These are phyloP conservation scores for Manis javanica DNA, from an alignment of 2,797 vertebrate genomes.

Conservation along the genomic window DNA sequence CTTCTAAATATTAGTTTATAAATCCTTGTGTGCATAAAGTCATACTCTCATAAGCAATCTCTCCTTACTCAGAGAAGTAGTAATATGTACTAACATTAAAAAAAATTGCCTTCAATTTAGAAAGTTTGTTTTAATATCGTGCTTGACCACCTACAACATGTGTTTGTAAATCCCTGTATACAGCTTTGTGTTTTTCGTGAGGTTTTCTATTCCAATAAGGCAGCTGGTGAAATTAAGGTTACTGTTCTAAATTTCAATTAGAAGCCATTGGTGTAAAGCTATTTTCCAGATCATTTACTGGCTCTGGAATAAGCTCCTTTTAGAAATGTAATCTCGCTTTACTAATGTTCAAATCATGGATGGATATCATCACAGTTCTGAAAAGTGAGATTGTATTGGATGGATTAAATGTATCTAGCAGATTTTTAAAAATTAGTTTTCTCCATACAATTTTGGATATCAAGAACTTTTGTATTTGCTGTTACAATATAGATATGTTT, in stretches of 20 bases:
- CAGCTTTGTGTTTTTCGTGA: slow-evolving; percentile 60
- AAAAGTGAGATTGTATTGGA: neutral
- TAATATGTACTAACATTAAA: neutral
- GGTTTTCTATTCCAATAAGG: slow-evolving; percentile 53
- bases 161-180: slow-evolving; percentile 58
- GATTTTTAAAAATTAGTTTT: neutral
- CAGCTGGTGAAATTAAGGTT: slow-evolving; percentile 74
- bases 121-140: slow-evolving; percentile 46
- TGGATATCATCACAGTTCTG: neutral
- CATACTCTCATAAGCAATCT: neutral
- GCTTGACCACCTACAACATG: slow-evolving; percentile 27
- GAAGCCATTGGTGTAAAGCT: slow-evolving; percentile 68
- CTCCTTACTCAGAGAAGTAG: neutral
- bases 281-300: slow-evolving; percentile 79
- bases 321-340: slow-evolving; percentile 59
- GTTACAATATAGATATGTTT: neutral
- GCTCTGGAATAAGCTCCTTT: slow-evolving; percentile 59
- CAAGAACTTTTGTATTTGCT: neutral
- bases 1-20: slow-evolving; percentile 3
- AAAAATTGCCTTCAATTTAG: neutral
- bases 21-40: neutral
- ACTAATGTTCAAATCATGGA: neutral
- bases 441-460: neutral
- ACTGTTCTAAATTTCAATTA: slow-evolving; percentile 74
- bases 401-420: neutral